These are phyloP conservation scores for Xenopus borealis DNA, from an alignment of 2,113 vertebrate species.

Conservation along the genomic window DNA sequence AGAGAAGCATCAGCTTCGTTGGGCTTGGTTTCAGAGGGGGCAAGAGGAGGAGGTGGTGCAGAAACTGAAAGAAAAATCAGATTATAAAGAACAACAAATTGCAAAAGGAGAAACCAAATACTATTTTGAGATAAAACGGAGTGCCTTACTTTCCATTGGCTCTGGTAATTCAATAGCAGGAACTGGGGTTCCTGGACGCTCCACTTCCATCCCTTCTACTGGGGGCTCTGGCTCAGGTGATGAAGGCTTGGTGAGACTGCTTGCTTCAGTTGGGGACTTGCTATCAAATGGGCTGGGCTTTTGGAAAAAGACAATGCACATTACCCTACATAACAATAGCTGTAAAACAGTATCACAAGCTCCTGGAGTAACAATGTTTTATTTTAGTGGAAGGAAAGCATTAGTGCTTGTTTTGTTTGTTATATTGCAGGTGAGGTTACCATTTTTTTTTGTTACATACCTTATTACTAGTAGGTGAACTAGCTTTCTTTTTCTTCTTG, in stretches of 20 bases:
- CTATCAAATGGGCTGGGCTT: constrained; percentile 83
- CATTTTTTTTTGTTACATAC: constrained; percentile 53
- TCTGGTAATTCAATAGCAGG: constrained; percentile 81
- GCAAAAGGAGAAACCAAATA: background rate
- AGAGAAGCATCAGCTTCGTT: constrained; percentile 51
- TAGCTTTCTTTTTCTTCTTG: constrained; percentile 92
- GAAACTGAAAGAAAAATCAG: background rate
- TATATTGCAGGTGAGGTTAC: no score
- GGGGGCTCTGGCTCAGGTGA: constrained; percentile 74
- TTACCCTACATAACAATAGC: no score
- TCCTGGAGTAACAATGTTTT: no score
- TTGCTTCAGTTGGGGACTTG: constrained; percentile 67
- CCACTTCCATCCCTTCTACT: constrained; percentile 73
- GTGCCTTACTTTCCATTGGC: constrained; percentile 70
- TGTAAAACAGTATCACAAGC: no score
- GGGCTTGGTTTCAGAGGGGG: constrained; percentile 60
- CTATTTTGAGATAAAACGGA: no score
- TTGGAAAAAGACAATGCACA: background rate
- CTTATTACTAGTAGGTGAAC: constrained; percentile 86
- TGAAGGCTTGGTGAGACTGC: constrained; percentile 67
- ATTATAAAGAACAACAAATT: background rate
- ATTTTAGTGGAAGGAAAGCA: no score
- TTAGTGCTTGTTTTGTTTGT: no score
- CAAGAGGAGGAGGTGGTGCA: constrained; percentile 57
- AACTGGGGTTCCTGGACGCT: constrained; percentile 84